Percentiles rank a stretch among this genome's conserved stretches.
These are phyloP conservation scores for Acromyrmex charruanus DNA, from an alignment of 1,140 invertebrate species.

Conservation along the genomic window DNA sequence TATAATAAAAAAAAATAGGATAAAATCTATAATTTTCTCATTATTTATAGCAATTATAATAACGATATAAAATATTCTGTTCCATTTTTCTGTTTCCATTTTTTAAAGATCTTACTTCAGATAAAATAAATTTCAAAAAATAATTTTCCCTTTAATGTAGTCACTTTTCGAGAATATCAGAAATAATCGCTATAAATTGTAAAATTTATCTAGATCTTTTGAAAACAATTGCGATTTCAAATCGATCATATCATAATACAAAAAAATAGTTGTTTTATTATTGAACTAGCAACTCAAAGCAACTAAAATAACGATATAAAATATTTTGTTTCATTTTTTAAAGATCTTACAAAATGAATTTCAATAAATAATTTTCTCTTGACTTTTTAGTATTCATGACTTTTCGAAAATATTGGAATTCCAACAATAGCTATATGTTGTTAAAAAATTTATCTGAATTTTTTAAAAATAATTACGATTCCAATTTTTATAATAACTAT, in stretches of 20 bases:
- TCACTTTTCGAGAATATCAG: background rate
- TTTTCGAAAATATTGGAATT: background rate
- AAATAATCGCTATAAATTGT: background rate
- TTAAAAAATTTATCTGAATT: background rate
- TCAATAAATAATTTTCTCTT: background rate
- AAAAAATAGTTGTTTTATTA: background rate
- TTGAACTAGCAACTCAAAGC: background rate
- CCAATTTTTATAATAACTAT: background rate
- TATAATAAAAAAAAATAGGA: too few species aligned
- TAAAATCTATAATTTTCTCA: background rate
- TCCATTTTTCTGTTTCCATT: background rate
- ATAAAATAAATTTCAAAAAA: constrained; percentile 1
- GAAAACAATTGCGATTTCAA: background rate
- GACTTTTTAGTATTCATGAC: background rate
- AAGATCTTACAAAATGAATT: background rate
- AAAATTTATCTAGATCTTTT: background rate
- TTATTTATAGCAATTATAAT: background rate
- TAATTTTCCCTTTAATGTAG: background rate
- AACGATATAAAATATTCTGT: background rate
- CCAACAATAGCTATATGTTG: background rate
- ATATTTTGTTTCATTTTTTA: background rate
- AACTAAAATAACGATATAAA: background rate
- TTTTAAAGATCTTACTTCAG: background rate
- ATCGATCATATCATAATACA: background rate
- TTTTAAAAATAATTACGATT: background rate